Evolutionary conservation across 2,113 vertebrate genomes (phyloP).

Genomic region (Calonectris borealis): DNA sequence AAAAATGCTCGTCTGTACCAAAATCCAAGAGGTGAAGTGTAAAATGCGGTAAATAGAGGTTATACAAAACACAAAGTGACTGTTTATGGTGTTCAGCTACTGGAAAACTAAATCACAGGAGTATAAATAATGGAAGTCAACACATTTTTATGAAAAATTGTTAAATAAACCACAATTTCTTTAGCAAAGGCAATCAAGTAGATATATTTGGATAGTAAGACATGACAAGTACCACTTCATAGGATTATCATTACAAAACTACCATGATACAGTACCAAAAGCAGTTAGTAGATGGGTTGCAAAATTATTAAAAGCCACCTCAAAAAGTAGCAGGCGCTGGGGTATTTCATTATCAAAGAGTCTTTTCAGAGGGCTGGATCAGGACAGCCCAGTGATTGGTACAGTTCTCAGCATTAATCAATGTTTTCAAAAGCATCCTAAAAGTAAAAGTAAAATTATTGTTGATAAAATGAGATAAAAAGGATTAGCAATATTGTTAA

Average conservation of each 20-base stretch:
- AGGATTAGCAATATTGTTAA: neutral
- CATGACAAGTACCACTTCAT: neutral
- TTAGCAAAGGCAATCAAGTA: neutral
- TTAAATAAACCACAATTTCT: neutral
- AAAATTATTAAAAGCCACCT: neutral
- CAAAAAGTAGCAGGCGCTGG: neutral
- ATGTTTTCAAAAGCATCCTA: neutral
- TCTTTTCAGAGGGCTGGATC: neutral
- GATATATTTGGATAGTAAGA: neutral
- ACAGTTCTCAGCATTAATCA: neutral
- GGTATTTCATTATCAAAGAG: neutral
- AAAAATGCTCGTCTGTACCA: neutral
- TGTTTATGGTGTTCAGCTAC: neutral
- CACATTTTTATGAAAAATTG: neutral
- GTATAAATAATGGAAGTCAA: neutral
- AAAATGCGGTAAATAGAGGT: neutral
- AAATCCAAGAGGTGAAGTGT: neutral
- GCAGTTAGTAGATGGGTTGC: neutral
- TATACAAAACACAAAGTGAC: neutral
- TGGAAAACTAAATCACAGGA: neutral
- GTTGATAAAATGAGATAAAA: neutral
- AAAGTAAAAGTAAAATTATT: neutral
- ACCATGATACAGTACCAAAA: neutral
- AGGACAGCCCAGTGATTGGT: neutral
- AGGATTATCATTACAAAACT: neutral